A percentile compares a stretch with the other conserved stretches of the same genome.
These are phyloP conservation scores for Buphagus erythrorhynchus DNA, from an alignment of 2,797 vertebrate species.

Conservation along the genomic window DNA sequence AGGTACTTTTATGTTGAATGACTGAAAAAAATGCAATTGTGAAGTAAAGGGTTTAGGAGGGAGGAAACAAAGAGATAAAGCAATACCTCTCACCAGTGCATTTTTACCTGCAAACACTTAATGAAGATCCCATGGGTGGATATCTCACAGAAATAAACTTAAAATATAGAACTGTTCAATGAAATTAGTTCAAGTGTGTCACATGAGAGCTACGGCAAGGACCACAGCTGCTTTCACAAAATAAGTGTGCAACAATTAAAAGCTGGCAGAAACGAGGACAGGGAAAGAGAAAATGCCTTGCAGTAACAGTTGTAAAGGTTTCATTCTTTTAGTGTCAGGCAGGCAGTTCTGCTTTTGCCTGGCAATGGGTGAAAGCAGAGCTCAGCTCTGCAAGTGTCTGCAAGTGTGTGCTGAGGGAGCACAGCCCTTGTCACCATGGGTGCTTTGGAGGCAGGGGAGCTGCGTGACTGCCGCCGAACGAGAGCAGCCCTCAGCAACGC, in stretches of 20 bases:
- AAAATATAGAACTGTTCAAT: background rate
- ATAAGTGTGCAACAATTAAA: background rate
- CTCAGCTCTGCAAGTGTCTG: background rate
- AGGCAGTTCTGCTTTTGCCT: background rate
- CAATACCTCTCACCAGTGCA: background rate
- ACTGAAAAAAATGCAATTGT: background rate
- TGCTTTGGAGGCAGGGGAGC: background rate
- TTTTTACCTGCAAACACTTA: background rate
- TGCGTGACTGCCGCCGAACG: rapidly evolving
- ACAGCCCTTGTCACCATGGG: background rate
- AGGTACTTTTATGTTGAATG: background rate
- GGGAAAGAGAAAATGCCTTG: background rate
- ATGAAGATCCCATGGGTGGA: background rate
- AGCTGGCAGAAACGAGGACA: background rate
- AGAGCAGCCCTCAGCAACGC: background rate
- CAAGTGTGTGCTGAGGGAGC: background rate
- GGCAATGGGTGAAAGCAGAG: background rate
- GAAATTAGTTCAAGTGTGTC: background rate
- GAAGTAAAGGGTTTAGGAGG: background rate
- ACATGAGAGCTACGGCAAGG: background rate
- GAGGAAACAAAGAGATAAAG: background rate
- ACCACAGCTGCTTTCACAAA: background rate
- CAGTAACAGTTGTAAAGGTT: background rate
- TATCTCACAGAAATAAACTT: background rate
- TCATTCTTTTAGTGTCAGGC: background rate